A percentile compares a stretch with the other conserved stretches of the same genome.
These are phyloP conservation scores for Laothoe populi DNA, from an alignment of 2,888 invertebrate genomes.

Conservation along the genomic window DNA sequence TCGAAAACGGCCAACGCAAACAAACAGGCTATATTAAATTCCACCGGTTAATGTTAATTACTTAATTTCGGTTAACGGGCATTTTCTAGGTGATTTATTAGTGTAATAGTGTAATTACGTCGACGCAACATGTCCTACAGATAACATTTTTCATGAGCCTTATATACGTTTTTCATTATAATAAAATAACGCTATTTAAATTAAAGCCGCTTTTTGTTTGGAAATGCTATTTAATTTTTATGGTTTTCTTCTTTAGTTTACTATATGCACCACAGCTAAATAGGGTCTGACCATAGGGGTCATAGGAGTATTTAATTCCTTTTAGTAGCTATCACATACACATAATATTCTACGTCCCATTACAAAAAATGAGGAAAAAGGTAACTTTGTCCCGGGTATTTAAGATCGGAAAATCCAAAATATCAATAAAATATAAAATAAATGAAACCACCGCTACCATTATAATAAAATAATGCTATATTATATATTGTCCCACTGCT, in stretches of 20 bases:
- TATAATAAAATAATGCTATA: too few species aligned
- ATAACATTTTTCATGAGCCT: constrained; percentile 36
- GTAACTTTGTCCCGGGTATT: too few species aligned
- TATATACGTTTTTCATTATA: constrained; percentile 33
- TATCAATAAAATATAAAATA: too few species aligned
- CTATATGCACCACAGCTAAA: neutral
- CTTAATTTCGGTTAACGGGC: constrained; percentile 73
- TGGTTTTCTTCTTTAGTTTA: neutral
- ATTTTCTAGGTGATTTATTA: constrained; percentile 69
- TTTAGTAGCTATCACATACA: too few species aligned
- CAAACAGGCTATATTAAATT: constrained; percentile 35
- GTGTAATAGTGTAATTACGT: constrained; percentile 67
- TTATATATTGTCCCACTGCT: too few species aligned
- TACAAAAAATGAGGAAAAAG: too few species aligned
- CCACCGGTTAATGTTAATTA: constrained; percentile 57
- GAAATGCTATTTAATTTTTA: neutral
- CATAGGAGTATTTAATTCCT: too few species aligned
- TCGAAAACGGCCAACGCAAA: constrained; percentile 40
- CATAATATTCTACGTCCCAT: too few species aligned
- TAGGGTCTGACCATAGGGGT: too few species aligned
- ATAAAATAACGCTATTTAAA: constrained; percentile 13
- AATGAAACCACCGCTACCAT: too few species aligned
- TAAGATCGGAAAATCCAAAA: too few species aligned
- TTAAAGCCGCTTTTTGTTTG: constrained; percentile 27
- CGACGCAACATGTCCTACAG: constrained; percentile 57